Evolutionary conservation across 1,140 invertebrate species (phyloP), one percentile per base, ranked within the genome.

Genomic region (Hyles vespertilio): DNA sequence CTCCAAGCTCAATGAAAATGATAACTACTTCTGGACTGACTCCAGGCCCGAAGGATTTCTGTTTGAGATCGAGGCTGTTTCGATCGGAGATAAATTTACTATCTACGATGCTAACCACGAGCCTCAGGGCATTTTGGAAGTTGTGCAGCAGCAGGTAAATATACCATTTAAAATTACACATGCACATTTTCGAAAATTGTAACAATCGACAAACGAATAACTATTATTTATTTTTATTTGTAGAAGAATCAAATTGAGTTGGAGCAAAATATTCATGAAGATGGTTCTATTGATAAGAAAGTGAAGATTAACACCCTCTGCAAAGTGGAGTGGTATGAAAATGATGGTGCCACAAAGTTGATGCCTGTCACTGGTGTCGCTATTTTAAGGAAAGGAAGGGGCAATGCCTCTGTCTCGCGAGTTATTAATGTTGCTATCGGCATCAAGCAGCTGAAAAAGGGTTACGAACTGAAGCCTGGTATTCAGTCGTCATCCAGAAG

Each of bases 21-120:
- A 89, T 9, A 93, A 94, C 74, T 94, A 93, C 74, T 95, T 96
- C 88, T 96, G 94, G 93, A 92, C 93, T 9, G 95, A 96, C 84
- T 95, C 93, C 44, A 84, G 91, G 59, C 92, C 92, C 5, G 92
- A 93, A 75, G 94, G 95, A 44, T 95, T 92, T 74, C 92, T 92
- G 11, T 95, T 96, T 79, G 92, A 93, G 69, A 83, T 95, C 36
- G 91, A 93, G 72, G 91, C 93, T 5, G 87, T 95, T 2, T 91
- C 91, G n/a, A 80, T 91, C 53, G 93, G 93, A 4, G 92, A 95
- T 59, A 93, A 93, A 74, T 95, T 94, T 74, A 93, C 92, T 3
- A 91, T 95, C 9, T 92, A 91, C 64, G 92, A 94, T 77, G 87
- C 91, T 3, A 92, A 92, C 62, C 90, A 92, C 60, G 90, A 92